Percentiles rank a stretch among this genome's conserved stretches.
phyloP scores from a whole-genome alignment of 2,113 vertebrate genomes.

The Solea solea region DNA sequence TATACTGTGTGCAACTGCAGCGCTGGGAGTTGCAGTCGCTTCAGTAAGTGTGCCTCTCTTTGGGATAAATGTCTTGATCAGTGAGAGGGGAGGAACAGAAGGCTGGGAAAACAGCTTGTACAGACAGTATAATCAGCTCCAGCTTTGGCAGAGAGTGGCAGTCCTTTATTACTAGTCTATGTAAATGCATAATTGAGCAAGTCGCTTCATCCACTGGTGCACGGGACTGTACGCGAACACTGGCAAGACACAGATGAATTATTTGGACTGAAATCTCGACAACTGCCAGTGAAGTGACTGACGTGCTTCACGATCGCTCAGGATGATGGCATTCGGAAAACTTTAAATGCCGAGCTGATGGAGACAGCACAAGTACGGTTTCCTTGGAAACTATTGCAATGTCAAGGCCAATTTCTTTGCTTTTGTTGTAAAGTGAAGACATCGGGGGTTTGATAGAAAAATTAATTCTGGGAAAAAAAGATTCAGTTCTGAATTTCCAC shows the following conservation, averaged over 20 bases:
- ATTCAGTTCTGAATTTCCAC: no score
- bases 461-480: not conserved
- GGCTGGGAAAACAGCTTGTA: constrained; percentile 72
- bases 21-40: constrained; percentile 32
- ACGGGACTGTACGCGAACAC: constrained; percentile 21
- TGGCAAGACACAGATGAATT: constrained; percentile 14
- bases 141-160: constrained; percentile 66
- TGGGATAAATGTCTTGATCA: constrained; percentile 69
- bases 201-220: constrained; percentile 53
- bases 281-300: constrained; percentile 25
- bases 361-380: constrained; percentile 5
- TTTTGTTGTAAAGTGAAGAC: not conserved
- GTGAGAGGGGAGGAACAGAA: constrained; percentile 61
- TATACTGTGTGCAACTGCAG: not conserved
- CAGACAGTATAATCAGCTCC: constrained; percentile 60
- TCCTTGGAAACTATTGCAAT: not conserved
- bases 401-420: not conserved
- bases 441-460: not conserved
- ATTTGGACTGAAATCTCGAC: constrained; percentile 27
- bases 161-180: constrained; percentile 71
- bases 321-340: not conserved
- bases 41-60: constrained; percentile 35
- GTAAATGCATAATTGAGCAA: constrained; percentile 69
- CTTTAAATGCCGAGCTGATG: not conserved
- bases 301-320: constrained; percentile 8